phyloP scores from a whole-genome alignment of 2,888 invertebrate genomes.

The Nephrotoma flavescens region DNA sequence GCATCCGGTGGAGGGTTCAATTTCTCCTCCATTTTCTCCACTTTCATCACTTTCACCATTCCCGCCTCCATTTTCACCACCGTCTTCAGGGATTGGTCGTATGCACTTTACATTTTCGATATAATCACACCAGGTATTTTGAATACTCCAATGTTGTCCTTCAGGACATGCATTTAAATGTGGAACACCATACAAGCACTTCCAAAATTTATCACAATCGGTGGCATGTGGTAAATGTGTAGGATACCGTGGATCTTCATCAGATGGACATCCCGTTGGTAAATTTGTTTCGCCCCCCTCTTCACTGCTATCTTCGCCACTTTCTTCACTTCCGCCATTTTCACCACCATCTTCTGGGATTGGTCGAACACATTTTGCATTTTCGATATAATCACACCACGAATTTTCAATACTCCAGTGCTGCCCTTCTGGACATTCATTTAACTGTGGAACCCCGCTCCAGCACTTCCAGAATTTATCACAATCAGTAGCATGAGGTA shows the following conservation, averaged over 20 bases:
- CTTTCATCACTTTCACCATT: background rate
- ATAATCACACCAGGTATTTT: background rate
- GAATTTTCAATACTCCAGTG: background rate
- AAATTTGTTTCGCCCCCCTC: background rate
- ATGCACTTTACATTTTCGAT: background rate
- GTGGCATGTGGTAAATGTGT: slow-evolving; percentile 1
- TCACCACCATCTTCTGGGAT: background rate
- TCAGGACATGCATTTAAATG: background rate
- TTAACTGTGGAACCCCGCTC: background rate
- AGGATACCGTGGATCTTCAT: background rate
- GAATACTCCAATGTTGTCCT: background rate
- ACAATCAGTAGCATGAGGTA: background rate
- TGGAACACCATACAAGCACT: background rate
- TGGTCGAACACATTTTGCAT: background rate
- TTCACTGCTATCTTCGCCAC: background rate
- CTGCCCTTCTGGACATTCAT: background rate
- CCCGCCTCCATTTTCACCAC: background rate
- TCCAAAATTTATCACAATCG: slow-evolving; percentile 3
- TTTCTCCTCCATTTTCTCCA: background rate
- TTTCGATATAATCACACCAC: background rate
- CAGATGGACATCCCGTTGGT: background rate
- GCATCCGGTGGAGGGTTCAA: background rate
- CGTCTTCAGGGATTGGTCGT: background rate
- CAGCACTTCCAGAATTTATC: background rate
- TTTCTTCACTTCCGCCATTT: background rate